Conservation (phyloP, 2,797 vertebrate species). For the Sciaenops ocellatus region DNA sequence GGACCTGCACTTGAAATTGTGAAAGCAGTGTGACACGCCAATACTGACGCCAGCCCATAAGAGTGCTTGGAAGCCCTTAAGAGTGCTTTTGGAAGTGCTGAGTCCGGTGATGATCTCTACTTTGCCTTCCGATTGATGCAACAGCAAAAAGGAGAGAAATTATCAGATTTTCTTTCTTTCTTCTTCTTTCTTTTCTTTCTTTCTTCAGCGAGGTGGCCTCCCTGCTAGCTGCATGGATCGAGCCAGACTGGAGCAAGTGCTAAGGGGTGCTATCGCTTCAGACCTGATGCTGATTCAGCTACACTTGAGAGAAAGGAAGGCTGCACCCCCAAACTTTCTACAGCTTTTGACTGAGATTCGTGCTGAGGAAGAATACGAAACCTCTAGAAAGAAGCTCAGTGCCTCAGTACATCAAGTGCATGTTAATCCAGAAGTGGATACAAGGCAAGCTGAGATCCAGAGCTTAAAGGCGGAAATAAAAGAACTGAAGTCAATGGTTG, state of each 20-base stretch:
- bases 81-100: conserved; percentile 21
- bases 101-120: conserved; percentile 10
- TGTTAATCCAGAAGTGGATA: background rate
- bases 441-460: background rate
- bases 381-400: conserved; percentile 11
- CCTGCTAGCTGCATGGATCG: background rate
- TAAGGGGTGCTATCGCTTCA: conserved; percentile 10
- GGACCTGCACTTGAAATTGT: background rate
- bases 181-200: too few relatives aligned
- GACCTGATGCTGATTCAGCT: conserved; percentile 25
- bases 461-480: background rate
- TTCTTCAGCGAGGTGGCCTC: conserved; percentile 5
- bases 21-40: rapidly evolving
- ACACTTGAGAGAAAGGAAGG: conserved; percentile 12
- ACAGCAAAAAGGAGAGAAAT: conserved; percentile 19
- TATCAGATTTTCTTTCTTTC: conserved; percentile 14
- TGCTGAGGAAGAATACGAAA: conserved; percentile 1
- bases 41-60: background rate
- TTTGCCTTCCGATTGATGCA: conserved; percentile 11
- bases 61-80: conserved; percentile 20
- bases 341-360: conserved; percentile 5
- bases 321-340: background rate
- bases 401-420: background rate
- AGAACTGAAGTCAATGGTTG: conserved; percentile 6
- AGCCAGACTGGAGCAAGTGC: conserved; percentile 8